These are phyloP conservation scores for Apocrypta bakeri DNA, from an alignment of 1,140 invertebrate genomes.

Conservation along the genomic window DNA sequence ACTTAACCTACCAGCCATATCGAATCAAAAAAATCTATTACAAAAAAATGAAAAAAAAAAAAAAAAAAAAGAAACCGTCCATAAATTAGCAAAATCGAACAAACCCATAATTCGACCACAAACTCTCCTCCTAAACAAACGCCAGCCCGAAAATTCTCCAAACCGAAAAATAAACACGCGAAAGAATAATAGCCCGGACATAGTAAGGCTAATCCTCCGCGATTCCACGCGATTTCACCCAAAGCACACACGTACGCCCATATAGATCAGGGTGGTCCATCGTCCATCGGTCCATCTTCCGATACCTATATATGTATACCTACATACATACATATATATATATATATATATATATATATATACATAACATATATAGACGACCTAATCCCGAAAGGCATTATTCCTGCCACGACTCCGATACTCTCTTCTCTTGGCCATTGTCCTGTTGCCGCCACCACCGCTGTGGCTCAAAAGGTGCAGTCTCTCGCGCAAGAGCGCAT, in stretches of 20 bases:
- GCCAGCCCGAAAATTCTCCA: background rate
- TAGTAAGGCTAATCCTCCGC: slow-evolving; percentile 47
- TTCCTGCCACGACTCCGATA: slow-evolving; percentile 63
- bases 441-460: background rate
- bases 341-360: slow-evolving; percentile 20
- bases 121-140: too few relatives aligned
- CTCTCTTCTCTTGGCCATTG: slow-evolving; percentile 36
- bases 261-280: slow-evolving; percentile 64
- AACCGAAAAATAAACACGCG: background rate
- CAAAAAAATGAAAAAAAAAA: too few relatives aligned
- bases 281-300: slow-evolving; percentile 3
- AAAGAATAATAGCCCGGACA: background rate
- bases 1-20: too few relatives aligned
- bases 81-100: too few relatives aligned
- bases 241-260: background rate
- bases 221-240: slow-evolving; percentile 58
- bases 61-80: too few relatives aligned
- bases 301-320: background rate
- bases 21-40: too few relatives aligned
- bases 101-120: too few relatives aligned
- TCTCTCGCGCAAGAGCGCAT: slow-evolving; percentile 25
- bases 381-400: slow-evolving; percentile 68
- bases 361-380: slow-evolving; percentile 41
- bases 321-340: slow-evolving; percentile 20
- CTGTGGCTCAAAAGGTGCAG: slow-evolving; percentile 10